A percentile compares a stretch with the other conserved stretches of the same genome.
phyloP scores from a whole-genome alignment of 2,797 vertebrate species.

The Thaleichthys pacificus region DNA sequence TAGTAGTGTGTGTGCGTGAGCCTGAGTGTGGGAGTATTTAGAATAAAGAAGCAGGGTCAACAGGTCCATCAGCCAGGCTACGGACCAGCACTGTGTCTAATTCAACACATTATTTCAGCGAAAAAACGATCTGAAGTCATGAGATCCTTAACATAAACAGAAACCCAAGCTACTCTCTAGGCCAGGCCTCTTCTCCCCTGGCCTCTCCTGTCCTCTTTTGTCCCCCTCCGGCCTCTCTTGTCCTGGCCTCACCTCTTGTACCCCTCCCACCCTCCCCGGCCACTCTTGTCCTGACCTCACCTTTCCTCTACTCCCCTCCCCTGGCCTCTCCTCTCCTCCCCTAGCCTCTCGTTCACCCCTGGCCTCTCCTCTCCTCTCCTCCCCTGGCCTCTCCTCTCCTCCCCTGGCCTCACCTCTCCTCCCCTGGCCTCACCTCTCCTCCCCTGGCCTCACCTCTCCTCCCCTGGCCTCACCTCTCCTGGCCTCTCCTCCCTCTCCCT shows the following conservation, averaged over 20 bases:
- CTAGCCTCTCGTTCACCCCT: not conserved
- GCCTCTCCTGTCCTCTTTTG: not conserved
- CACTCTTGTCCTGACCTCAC: constrained; percentile 29
- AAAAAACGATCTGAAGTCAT: constrained; percentile 61
- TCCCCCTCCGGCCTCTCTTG: not conserved
- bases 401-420: not conserved
- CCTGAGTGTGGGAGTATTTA: not conserved
- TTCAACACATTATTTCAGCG: constrained; percentile 34
- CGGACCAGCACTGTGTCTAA: constrained; percentile 34
- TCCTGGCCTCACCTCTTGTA: not conserved
- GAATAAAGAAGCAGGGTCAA: not conserved
- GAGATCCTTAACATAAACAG: constrained; percentile 70
- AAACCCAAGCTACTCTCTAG: constrained; percentile 56
- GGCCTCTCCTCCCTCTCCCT: not conserved
- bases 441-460: no score
- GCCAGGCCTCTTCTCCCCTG: not conserved
- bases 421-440: no score
- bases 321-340: not conserved
- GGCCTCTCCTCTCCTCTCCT: not conserved
- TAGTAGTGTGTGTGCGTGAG: not conserved
- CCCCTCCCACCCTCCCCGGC: no score
- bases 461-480: no score
- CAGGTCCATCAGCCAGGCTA: constrained; percentile 16
- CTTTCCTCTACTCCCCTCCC: constrained; percentile 2
- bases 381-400: constrained; percentile 28